A percentile compares a stretch with the other conserved stretches of the same genome.
Evolutionary conservation across 2,888 invertebrate genomes (phyloP).

Genomic region (Watsonalla binaria): DNA sequence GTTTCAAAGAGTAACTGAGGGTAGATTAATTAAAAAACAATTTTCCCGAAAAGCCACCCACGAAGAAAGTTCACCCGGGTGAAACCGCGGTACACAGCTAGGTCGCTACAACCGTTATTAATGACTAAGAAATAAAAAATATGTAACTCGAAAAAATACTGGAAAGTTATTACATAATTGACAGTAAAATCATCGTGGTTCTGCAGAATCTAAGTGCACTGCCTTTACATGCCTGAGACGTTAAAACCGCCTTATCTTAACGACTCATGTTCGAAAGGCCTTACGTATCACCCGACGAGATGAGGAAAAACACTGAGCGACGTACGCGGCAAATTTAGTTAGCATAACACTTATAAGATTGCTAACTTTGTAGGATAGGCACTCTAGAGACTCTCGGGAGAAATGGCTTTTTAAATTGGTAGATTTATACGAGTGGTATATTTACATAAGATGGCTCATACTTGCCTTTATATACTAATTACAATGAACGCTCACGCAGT

Average conservation of each 20-base stretch:
- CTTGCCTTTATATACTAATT: background rate
- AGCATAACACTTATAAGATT: constrained; percentile 36
- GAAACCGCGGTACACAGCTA: too few relatives aligned
- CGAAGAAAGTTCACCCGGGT: too few relatives aligned
- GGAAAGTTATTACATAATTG: too few relatives aligned
- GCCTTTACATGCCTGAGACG: too few relatives aligned
- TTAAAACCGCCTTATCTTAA: background rate
- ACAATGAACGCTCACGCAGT: background rate
- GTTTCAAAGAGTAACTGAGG: too few relatives aligned
- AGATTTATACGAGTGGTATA: background rate
- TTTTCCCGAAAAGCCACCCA: too few relatives aligned
- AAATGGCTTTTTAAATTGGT: constrained; percentile 1
- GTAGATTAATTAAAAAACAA: too few relatives aligned
- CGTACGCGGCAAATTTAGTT: constrained; percentile 33
- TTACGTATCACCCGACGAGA: constrained; percentile 19
- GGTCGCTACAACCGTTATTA: too few relatives aligned
- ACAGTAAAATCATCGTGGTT: too few relatives aligned
- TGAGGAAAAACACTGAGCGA: constrained; percentile 31
- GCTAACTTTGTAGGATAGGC: constrained; percentile 29
- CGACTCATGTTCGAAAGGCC: background rate
- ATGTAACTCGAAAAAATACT: too few relatives aligned
- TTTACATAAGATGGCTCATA: background rate
- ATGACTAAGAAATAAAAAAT: too few relatives aligned
- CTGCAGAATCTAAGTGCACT: too few relatives aligned
- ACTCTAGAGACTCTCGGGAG: constrained; percentile 10